Evolutionary conservation across 2,888 invertebrate species (phyloP).

Genomic region (Oxyscelio sp.): DNA sequence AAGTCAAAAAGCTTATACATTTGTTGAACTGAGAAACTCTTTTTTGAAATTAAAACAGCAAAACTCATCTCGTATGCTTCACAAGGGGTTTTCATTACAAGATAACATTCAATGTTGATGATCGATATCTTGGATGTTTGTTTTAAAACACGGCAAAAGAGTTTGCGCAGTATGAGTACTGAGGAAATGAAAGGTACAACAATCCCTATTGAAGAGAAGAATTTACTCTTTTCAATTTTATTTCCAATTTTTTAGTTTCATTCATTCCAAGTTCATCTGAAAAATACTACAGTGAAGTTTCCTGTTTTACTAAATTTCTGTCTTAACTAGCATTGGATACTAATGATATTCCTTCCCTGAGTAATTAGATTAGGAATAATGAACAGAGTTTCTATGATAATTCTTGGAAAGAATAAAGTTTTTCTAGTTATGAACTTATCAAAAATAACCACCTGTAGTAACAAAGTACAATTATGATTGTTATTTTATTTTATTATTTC

Average conservation of each 20-base stretch:
- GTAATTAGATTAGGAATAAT: not conserved
- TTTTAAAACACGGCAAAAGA: not conserved
- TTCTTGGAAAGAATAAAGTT: too few relatives aligned
- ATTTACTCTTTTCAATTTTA: constrained; percentile 1
- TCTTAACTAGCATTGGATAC: not conserved
- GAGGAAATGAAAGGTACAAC: not conserved
- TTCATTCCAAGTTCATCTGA: not conserved
- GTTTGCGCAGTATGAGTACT: not conserved
- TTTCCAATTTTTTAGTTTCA: not conserved
- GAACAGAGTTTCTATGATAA: not conserved
- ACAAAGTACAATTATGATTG: too few relatives aligned
- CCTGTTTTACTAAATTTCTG: not conserved
- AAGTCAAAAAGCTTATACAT: too few relatives aligned
- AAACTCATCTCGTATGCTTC: not conserved
- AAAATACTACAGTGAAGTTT: not conserved
- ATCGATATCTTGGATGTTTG: constrained; percentile 7
- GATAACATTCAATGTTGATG: constrained; percentile 9
- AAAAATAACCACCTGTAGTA: too few relatives aligned
- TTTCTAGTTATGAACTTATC: too few relatives aligned
- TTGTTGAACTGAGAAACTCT: not conserved
- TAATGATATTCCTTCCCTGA: not conserved
- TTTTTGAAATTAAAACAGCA: not conserved
- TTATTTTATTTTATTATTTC: too few relatives aligned
- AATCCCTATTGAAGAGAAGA: not conserved
- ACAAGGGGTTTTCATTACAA: constrained; percentile 1